Base-by-base conservation (phyloP, 2,113 vertebrate species). In the Saimiri boliviensis region DNA sequence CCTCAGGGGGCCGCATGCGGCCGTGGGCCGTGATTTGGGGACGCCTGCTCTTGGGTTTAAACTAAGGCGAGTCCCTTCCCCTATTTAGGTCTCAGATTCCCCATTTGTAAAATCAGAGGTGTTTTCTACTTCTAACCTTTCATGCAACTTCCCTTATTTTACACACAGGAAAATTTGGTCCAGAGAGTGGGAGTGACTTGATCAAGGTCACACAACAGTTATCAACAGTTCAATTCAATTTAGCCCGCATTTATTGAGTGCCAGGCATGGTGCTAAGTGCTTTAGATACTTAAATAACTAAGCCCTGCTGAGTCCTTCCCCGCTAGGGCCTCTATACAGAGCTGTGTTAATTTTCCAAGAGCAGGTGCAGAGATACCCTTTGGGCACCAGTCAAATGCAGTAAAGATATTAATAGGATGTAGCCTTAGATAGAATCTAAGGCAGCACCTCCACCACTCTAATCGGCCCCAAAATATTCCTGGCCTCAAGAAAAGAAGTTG, bases 281-380 rank as follows among this genome's bases (percentile, higher is more conserved):
- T 96, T 94, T 74, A 89, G 30, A 76, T 73, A 93, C 21, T 93
- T 91, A 93, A 96, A 73, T 94, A 95, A 96, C 60, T 79, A 85
- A 91, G 10, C 19, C 37, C 89, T 82, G n/a, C 52, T n/a, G 47
- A 86, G 86, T 83, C 6, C 11, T 35, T 89, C 42, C 45, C 82
- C 30, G 6, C 30, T 21, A 73, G n/a, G 27, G 49, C 58, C 90
- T 94, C 76, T 76, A 92, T 79, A 93, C 66, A 86, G 86, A 95
- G 42, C 42, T 95, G 58, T 86, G 90, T 89, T 95, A 93, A 98
- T 96, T 95, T 95, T 95, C 93, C 35, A 88, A 92, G 91, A 93
- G 85, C 91, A 97, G 91, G 82, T 97, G 63, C 89, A 77, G 71
- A 32, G 80, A 95, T 37, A 90, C 85, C 70, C 45, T 85, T 20